phyloP scores from a whole-genome alignment of 1,140 invertebrate genomes.

The Trinorchestia longiramus region DNA sequence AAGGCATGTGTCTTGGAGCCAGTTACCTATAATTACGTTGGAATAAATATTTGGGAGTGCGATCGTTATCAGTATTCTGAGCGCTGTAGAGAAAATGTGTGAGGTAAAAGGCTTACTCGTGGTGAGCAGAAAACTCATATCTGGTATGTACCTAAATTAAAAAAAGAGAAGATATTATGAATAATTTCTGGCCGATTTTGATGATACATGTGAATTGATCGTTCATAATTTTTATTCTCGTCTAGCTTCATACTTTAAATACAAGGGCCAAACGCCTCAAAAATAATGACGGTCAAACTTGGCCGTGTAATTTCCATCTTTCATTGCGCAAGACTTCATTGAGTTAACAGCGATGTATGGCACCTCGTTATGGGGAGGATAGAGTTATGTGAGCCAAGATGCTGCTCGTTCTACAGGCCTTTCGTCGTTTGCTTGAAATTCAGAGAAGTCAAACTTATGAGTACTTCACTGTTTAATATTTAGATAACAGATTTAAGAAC shows the following conservation, averaged over 20 bases:
- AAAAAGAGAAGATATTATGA: background rate
- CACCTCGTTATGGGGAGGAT: background rate
- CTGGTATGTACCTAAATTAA: background rate
- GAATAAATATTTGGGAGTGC: constrained; percentile 54
- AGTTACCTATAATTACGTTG: constrained; percentile 54
- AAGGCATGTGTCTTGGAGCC: constrained; percentile 54
- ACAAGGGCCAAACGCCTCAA: background rate
- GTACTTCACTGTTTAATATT: too few relatives aligned
- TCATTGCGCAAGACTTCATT: constrained; percentile 18
- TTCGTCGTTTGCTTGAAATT: background rate
- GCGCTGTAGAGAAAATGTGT: constrained; percentile 28
- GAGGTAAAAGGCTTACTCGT: constrained; percentile 11
- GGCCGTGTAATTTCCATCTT: constrained; percentile 11
- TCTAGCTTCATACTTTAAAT: background rate
- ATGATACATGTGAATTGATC: background rate
- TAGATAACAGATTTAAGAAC: too few relatives aligned
- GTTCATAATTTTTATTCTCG: constrained; percentile 5
- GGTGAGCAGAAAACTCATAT: constrained; percentile 35
- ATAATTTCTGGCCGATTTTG: constrained; percentile 4
- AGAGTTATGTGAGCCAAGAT: background rate
- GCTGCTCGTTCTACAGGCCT: background rate
- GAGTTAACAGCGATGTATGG: constrained; percentile 22
- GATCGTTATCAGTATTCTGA: constrained; percentile 53
- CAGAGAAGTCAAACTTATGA: background rate
- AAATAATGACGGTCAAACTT: background rate